phyloP scores from a whole-genome alignment of 2,113 vertebrate species.

The Aphelocoma coerulescens region DNA sequence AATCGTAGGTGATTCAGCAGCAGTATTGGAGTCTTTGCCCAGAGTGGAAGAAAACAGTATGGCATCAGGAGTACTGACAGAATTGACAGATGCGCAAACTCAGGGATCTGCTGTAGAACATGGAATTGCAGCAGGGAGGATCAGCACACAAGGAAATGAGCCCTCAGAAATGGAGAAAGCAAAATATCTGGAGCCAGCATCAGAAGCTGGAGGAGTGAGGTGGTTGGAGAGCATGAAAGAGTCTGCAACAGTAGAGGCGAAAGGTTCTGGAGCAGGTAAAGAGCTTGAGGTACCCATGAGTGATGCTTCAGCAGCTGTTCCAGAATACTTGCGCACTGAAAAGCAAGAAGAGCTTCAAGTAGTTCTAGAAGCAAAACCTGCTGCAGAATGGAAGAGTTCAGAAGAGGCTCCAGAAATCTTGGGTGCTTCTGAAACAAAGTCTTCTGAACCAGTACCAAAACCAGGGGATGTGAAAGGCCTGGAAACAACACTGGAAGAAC shows the following conservation, averaged over 20 bases:
- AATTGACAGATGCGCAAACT: not conserved
- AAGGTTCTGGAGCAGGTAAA: not conserved
- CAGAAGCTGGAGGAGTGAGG: not conserved
- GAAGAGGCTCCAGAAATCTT: not conserved
- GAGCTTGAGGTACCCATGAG: not conserved
- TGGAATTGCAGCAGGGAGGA: not conserved
- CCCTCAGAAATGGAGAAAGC: not conserved
- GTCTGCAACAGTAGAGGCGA: not conserved
- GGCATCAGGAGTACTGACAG: not conserved
- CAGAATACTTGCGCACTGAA: not conserved
- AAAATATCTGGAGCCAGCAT: not conserved
- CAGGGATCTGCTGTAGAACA: conserved; percentile 17
- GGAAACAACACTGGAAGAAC: not conserved
- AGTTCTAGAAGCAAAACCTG: not conserved
- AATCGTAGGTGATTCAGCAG: not conserved
- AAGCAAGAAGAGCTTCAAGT: not conserved
- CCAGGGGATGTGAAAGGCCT: not conserved
- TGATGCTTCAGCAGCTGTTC: not conserved
- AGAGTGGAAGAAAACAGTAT: not conserved
- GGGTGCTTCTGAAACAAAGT: not conserved
- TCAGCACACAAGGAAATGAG: not conserved
- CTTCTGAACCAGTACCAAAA: not conserved
- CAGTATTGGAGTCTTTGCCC: not conserved
- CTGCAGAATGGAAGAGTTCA: not conserved
- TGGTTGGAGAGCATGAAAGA: not conserved